These are phyloP conservation scores for Lepidurus apus DNA, from an alignment of 1,140 invertebrate genomes.

Conservation along the genomic window DNA sequence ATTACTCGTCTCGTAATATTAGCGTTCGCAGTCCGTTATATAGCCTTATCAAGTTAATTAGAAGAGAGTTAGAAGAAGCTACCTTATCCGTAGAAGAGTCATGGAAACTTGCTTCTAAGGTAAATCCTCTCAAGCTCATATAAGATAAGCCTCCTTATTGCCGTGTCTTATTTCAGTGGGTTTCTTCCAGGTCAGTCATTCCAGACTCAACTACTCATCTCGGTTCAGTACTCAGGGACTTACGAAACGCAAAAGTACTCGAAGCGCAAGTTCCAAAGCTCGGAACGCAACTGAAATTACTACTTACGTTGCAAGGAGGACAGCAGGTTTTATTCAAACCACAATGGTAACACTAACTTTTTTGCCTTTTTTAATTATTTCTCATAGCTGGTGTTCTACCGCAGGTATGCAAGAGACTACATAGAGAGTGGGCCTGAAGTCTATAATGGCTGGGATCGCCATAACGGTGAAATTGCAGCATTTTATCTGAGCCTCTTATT, in stretches of 20 bases:
- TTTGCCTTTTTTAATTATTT: slow-evolving; percentile 13
- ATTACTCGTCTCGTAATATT: not conserved
- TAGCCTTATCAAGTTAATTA: not conserved
- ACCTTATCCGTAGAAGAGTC: not conserved
- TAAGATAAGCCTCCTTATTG: not conserved
- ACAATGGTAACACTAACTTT: slow-evolving; percentile 55
- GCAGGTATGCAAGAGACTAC: slow-evolving; percentile 51
- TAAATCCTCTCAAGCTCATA: not conserved
- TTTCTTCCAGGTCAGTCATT: slow-evolving; percentile 58
- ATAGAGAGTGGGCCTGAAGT: slow-evolving; percentile 47
- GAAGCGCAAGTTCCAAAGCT: slow-evolving; percentile 63
- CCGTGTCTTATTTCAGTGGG: slow-evolving; percentile 55
- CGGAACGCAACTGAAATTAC: slow-evolving; percentile 86
- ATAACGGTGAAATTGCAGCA: slow-evolving; percentile 91
- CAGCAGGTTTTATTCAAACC: slow-evolving; percentile 84
- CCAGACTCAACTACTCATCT: slow-evolving; percentile 56
- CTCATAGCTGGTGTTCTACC: slow-evolving; percentile 3
- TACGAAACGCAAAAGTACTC: slow-evolving; percentile 63
- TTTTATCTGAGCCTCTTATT: slow-evolving; percentile 80
- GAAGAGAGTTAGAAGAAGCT: not conserved
- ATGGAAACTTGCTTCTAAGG: not conserved
- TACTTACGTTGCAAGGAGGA: slow-evolving; percentile 67
- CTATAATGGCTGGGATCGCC: slow-evolving; percentile 82
- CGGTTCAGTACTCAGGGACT: slow-evolving; percentile 62
- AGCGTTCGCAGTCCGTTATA: not conserved